Base-by-base conservation (phyloP, 1,140 invertebrate genomes). In the Augochlora pura region DNA sequence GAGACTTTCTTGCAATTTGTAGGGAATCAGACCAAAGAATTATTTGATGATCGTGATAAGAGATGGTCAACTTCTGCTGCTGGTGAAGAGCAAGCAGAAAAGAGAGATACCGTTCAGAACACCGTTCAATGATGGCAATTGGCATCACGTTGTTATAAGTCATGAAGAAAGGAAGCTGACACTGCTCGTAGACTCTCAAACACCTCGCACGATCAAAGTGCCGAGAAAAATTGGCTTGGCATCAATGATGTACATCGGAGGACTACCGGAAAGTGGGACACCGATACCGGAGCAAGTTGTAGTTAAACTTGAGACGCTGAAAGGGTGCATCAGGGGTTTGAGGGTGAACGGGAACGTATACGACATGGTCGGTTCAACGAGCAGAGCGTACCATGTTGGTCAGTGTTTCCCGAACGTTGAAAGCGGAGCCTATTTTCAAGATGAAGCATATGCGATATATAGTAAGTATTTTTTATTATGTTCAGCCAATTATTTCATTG, bases 331-430 rank as follows among this genome's bases (percentile, higher is more conserved):
- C 8, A 94, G 96, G 75, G 94, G 96, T 46, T 93, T 98, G 60
- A 93, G 93, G 64, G 94, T 99, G 1, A 97, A 98, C 91, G 95
- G 95, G 9, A 94, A 95, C 70, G 93, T 94, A 27, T 95, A 96
- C 88, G 97, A 97, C 91, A 94, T 98, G 87, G 95, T 96, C 32
- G 94, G 95, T 5, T 95, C 95, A 1, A 95, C 95, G 52, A 94
- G 91, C 57, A 92, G 93, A 84, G 95, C 96, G 63, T 95, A 95
- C 71, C 95, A 96, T 80, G 96, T 98, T 14, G 96, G 97, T 0
- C 96, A 97, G 86, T 99, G 98, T 92, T 98, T 98, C 88, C 95
- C 96, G 0, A 95, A 95, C 59, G 96, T 98, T 6, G 97, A 98
- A 90, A 94, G 94, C 64, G 98, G 97, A 63, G 97, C 97, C 0